Evolutionary conservation across 1,140 invertebrate genomes (phyloP), one percentile per base, ranked within the genome.

Genomic region (Meloidogyne chitwoodi): DNA sequence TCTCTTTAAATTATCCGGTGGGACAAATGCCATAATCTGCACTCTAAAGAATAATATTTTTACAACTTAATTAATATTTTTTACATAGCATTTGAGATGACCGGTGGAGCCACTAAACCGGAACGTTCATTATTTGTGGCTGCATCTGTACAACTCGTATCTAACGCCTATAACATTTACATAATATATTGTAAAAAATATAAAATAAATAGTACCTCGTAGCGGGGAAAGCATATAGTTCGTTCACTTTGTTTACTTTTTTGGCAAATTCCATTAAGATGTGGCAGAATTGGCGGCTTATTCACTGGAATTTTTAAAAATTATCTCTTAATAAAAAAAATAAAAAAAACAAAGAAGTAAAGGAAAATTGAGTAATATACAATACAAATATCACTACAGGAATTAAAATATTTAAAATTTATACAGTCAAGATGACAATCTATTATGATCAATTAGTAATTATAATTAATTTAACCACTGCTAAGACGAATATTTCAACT

Each of bases 11-110:
- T 86, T 82, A 48, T 86, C 85, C 4, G 85, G 85, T 24, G 85
- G 84, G 14, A 86, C 85, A 76, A 87, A 86, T 5, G 85, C 85
- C 85, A 86, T 87, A 16, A 86, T 80, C 10, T 83, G 85, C 1
- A 86, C 85, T 22, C 84, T 85, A 72, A 68, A 84, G 71, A 19
- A 56, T 63, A 29, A 63, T 2, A 11, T n/a, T 76, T 26, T 38
- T 31, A 31, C 29, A 31, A 22, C 16, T 12, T 64, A 70, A 41
- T 67, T 64, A 77, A 76, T 29, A 83, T 34, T 11, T 68, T 75
- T 67, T 77, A 86, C 83, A 81, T 86, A 16, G 84, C 84, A 77
- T 85, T 86, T 38, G 77, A 65, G 27, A 85, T 79, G 16, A 78
- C 77, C 27, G 84, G 84, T 29, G 84, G 84, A 22, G 81, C 81